Evolutionary conservation across 1,140 invertebrate genomes (phyloP), one percentile per base, ranked within the genome.

Genomic region (Elysia chlorotica): DNA sequence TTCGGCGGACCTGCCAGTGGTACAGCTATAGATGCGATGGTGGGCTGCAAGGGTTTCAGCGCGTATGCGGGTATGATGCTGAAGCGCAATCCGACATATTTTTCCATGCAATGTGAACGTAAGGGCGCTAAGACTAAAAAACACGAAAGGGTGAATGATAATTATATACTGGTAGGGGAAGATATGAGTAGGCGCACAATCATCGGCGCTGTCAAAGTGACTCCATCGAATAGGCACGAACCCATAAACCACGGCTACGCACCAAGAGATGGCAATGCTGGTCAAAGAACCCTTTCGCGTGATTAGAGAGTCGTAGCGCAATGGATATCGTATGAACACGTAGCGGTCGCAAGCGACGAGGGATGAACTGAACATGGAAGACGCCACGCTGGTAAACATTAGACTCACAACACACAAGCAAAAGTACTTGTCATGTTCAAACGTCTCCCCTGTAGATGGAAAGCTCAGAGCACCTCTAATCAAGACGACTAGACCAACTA

Each of bases 401-500:
- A 59, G 28, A 56, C 67, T 69, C 56, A 69, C 59, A 21, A 53
- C 25, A 38, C 28, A n/a, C 23, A 69, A n/a, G 30, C 67, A 69
- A 5, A 59, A 28, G 28, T 69, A 31, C 38, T 69, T 56, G 21
- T 37, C 36, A 14, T 59, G 33, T 2, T 69, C 67, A 35, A 69
- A 1, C 23, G 38, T 54, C 2, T 38, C 1, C 2, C 28, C 3
- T 10, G 21, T 21, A 17, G 38, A 3, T 1, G 30, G 28, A 0
- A 69, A 6, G 3, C 30, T 36, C 14, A n/a, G 36, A 33, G 59
- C 59, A 17, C 67, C 56, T 25, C 59, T 30, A 5, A 69, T 35
- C 6, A 69, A 30, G 19, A 72, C 61, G 25, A 72, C 35, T n/a
- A 72, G 23, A 1, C 71, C 71, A 1, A 65, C 71, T 48, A 72